These are phyloP conservation scores for Urophycis tenuis DNA, from an alignment of 2,797 vertebrate species.

Conservation along the genomic window DNA sequence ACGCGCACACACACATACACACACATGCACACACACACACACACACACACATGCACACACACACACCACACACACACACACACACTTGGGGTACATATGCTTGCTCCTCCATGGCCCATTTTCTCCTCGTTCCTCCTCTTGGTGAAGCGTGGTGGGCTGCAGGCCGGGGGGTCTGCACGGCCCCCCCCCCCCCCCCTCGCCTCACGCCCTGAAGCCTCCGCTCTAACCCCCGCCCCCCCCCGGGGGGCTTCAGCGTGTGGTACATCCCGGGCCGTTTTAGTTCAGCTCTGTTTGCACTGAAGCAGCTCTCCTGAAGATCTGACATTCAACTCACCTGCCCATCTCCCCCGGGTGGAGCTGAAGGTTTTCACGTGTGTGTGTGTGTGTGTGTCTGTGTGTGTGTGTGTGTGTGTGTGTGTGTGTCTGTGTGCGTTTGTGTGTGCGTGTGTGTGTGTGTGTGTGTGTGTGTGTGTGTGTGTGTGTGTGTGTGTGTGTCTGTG, in stretches of 20 bases:
- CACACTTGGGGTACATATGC: neutral
- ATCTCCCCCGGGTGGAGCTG: neutral
- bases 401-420: too few relatives aligned
- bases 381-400: too few relatives aligned
- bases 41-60: too few relatives aligned
- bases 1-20: too few relatives aligned
- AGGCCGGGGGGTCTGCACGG: too few relatives aligned
- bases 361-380: too few relatives aligned
- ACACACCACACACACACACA: neutral
- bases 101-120: neutral
- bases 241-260: neutral
- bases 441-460: slow-evolving; percentile 15
- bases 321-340: neutral
- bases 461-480: slow-evolving; percentile 1
- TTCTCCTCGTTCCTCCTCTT: neutral
- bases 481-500: neutral
- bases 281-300: neutral
- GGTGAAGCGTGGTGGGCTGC: neutral
- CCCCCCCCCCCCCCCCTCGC: neutral
- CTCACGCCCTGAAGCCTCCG: neutral
- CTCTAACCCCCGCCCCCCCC: neutral
- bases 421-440: neutral
- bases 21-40: too few relatives aligned
- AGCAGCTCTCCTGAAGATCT: neutral
- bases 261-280: neutral